Evolutionary conservation across 2,113 vertebrate genomes (phyloP).

Genomic region (Nesogale talazaci): DNA sequence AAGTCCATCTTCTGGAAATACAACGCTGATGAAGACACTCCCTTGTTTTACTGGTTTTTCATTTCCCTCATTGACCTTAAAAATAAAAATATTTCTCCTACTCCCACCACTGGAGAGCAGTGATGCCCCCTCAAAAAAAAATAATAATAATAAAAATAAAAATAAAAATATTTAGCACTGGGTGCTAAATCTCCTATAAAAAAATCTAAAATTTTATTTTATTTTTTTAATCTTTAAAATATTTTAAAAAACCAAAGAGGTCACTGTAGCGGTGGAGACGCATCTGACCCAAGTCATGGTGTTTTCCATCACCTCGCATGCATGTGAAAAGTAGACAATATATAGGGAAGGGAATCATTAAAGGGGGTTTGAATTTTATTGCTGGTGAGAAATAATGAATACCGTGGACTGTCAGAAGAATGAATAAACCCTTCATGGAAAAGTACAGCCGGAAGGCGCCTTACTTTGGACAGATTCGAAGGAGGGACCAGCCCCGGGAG

Average conservation of each 20-base stretch:
- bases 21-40: neutral
- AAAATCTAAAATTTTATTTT: no score
- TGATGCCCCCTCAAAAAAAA: no score
- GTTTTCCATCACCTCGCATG: neutral
- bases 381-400: neutral
- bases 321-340: neutral
- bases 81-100: slow-evolving; percentile 30
- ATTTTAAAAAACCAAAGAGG: neutral
- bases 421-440: neutral
- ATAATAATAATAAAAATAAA: no score
- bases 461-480: neutral
- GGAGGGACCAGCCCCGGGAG: neutral
- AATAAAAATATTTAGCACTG: neutral
- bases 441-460: neutral
- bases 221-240: neutral
- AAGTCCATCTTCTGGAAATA: slow-evolving; percentile 20
- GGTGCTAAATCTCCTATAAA: neutral
- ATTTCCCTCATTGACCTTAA: neutral
- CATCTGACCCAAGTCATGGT: neutral
- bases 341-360: neutral
- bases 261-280: neutral
- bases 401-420: neutral
- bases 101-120: no score
- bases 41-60: neutral
- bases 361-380: neutral